phyloP scores from a whole-genome alignment of 1,140 invertebrate genomes.

The Drosophila aff. region DNA sequence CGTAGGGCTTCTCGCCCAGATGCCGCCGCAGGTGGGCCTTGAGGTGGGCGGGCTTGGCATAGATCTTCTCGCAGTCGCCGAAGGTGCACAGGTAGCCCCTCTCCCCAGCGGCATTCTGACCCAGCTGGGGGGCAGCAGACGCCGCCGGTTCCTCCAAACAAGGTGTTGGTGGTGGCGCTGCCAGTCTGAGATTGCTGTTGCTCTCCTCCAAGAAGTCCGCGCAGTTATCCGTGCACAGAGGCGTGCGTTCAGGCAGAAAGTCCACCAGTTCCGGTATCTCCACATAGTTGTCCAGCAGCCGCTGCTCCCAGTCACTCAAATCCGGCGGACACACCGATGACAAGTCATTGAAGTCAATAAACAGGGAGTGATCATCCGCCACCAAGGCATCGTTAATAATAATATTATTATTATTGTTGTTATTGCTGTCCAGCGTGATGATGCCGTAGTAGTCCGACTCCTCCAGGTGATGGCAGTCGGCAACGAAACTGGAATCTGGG shows the following conservation, averaged over 20 bases:
- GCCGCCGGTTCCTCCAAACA: slow-evolving; percentile 10
- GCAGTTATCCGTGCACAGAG: slow-evolving; percentile 85
- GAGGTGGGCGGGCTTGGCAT: slow-evolving; percentile 97
- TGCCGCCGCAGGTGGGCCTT: slow-evolving; percentile 97
- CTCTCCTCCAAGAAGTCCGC: slow-evolving; percentile 84
- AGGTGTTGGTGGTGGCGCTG: background rate
- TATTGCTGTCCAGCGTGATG: slow-evolving; percentile 63
- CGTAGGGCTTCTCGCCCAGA: slow-evolving; percentile 97
- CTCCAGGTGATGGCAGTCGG: slow-evolving; percentile 1
- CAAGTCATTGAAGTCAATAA: slow-evolving; percentile 53
- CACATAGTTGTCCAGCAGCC: slow-evolving; percentile 73
- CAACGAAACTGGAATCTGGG: slow-evolving; percentile 25
- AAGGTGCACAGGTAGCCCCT: slow-evolving; percentile 87
- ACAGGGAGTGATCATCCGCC: slow-evolving; percentile 25
- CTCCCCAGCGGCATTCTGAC: slow-evolving; percentile 69
- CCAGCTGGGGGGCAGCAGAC: slow-evolving; percentile 17
- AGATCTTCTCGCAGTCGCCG: slow-evolving; percentile 89
- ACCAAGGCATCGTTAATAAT: background rate
- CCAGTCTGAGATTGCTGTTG: slow-evolving; percentile 66
- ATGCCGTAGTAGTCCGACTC: slow-evolving; percentile 65
- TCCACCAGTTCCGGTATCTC: slow-evolving; percentile 81
- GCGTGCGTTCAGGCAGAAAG: slow-evolving; percentile 84
- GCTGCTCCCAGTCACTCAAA: slow-evolving; percentile 77
- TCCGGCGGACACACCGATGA: slow-evolving; percentile 44
- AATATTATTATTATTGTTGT: slow-evolving; percentile 2